Evolutionary conservation across 2,888 invertebrate genomes (phyloP), one percentile per base, ranked within the genome.

Genomic region (Atethmia centrago): DNA sequence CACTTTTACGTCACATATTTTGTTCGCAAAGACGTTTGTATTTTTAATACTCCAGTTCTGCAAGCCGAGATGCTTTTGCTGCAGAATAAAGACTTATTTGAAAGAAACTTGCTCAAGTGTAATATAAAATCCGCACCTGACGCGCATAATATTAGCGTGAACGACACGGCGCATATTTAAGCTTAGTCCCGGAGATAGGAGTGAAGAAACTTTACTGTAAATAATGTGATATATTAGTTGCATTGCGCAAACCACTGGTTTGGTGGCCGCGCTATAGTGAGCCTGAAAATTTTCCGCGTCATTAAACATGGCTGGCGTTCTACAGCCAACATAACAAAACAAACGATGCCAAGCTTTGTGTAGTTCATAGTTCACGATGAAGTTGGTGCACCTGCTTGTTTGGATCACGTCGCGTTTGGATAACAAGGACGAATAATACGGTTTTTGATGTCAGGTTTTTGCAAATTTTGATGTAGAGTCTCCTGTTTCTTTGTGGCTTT

Each of bases 211-310:
- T 81, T 76, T 64, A 62, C 62, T 81, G 68, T 76, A 67, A 72
- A 82, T 87, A 49, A 36, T 77, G 86, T 90, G 90, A 91, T 91
- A 91, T 91, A 91, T 91, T 88, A 77, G 89, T 93, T 91, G 89
- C 90, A 87, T 87, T 91, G 92, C 88, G 92, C 93, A 93, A 93
- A 93, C 92, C 89, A 80, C 81, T 82, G 86, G 91, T 93, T 90
- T 83, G 83, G 88, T 88, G 88, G 88, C 88, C 83, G 83, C 83
- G 86, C 84, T 83, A 86, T 84, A 83, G 84, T 85, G 88, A 89
- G 90, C 89, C 88, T 81, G 85, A 79, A 89, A 92, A 94, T 94
- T 95, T 94, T 93, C 93, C 89, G 90, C 90, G 89, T 92, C 94
- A 95, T 95, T 95, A 94, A 93, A 88, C 90, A 75, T 77, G 75